Percentiles rank a stretch among this genome's conserved stretches.
Conservation (phyloP, 2,888 invertebrate species). For the Ochropacha duplaris region DNA sequence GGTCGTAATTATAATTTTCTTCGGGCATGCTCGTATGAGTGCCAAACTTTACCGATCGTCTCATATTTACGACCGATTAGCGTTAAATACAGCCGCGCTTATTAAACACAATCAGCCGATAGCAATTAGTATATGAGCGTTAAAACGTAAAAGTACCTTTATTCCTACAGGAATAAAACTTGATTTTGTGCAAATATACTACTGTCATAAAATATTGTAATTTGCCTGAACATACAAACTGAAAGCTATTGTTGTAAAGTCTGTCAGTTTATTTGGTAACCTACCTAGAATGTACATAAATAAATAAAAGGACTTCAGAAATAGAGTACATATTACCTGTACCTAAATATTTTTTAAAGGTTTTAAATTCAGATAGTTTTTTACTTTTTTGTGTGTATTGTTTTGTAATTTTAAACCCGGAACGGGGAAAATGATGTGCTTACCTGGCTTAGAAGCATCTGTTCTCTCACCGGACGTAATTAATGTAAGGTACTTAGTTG, state of each 20-base stretch:
- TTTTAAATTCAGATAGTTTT: background rate
- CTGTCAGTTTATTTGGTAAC: background rate
- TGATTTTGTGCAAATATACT: background rate
- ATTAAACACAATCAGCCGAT: constrained; percentile 19
- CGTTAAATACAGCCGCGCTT: constrained; percentile 21
- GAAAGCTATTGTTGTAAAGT: background rate
- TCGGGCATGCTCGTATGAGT: background rate
- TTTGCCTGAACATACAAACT: background rate
- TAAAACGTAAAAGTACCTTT: background rate
- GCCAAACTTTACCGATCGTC: constrained; percentile 5
- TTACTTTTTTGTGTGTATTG: too few relatives aligned
- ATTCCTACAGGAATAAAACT: background rate
- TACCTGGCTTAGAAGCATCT: constrained; percentile 25
- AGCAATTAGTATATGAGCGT: background rate
- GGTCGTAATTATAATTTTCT: background rate
- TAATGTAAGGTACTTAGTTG: constrained; percentile 23
- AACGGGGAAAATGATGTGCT: constrained; percentile 13
- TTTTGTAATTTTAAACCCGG: too few relatives aligned
- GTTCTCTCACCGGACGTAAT: constrained; percentile 22
- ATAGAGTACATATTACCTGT: too few relatives aligned
- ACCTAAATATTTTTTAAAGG: too few relatives aligned
- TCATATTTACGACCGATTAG: constrained; percentile 23
- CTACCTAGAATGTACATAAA: background rate
- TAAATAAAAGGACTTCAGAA: background rate
- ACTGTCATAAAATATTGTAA: background rate